Conservation (phyloP, 2,113 vertebrate species). For the Seriola dumerili region DNA sequence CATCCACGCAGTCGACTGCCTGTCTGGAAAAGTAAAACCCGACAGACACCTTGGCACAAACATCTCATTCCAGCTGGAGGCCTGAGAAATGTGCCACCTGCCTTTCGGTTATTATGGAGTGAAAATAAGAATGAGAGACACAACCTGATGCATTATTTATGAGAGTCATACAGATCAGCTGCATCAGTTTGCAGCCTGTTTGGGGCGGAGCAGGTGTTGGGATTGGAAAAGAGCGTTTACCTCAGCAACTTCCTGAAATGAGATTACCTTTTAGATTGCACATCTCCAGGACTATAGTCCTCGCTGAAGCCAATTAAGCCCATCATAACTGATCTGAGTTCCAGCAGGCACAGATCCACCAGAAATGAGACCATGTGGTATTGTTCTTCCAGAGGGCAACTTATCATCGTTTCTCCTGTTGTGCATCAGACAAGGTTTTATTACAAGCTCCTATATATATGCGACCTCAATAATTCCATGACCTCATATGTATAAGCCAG, state of each 20-base stretch:
- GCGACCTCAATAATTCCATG: background rate
- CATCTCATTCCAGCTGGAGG: background rate
- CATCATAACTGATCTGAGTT: background rate
- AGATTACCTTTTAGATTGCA: conserved; percentile 53
- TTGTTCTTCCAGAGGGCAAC: background rate
- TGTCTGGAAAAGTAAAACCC: conserved; percentile 14
- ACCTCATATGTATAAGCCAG: background rate
- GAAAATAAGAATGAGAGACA: conserved; percentile 39
- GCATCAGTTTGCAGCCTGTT: background rate
- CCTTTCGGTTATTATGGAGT: conserved; percentile 41
- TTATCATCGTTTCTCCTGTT: background rate
- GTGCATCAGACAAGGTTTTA: background rate
- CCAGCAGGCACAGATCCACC: too few species aligned
- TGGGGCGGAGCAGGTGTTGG: conserved; percentile 38
- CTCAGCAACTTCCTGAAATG: background rate
- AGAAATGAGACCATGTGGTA: background rate
- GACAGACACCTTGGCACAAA: conserved; percentile 14
- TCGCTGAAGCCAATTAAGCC: background rate
- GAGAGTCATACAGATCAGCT: conserved; percentile 41
- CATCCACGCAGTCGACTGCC: background rate
- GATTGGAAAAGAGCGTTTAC: background rate
- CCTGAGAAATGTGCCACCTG: background rate
- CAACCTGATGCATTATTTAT: conserved; percentile 63
- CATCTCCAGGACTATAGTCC: background rate
- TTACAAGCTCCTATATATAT: background rate